Percentiles rank a stretch among this genome's conserved stretches.
Conservation (phyloP, 2,797 vertebrate species). For the Pipistrellus pygmaeus region DNA sequence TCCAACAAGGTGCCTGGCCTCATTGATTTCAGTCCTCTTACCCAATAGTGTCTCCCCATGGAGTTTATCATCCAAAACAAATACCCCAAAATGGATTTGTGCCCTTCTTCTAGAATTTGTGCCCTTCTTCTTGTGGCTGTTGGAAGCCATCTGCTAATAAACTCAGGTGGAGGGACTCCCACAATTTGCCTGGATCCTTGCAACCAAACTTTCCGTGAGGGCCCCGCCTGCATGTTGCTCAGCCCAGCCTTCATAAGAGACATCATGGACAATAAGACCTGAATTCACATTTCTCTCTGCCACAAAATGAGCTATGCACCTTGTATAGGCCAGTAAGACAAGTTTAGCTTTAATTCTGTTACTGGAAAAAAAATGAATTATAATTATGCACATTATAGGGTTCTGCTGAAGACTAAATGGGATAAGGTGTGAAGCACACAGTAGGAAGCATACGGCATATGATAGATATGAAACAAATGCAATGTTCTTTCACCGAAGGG, state of each 20-base stretch:
- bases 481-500: not conserved
- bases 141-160: not conserved
- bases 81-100: not conserved
- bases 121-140: not conserved
- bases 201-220: not conserved
- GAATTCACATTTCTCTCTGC: not conserved
- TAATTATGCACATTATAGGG: not conserved
- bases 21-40: not conserved
- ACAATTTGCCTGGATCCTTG: not conserved
- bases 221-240: too few relatives aligned
- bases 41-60: not conserved
- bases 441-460: not conserved
- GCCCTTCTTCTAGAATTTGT: not conserved
- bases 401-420: not conserved
- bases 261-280: rapidly evolving
- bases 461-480: rapidly evolving
- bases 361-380: conserved; percentile 9
- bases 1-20: not conserved
- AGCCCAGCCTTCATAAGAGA: not conserved
- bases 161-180: not conserved
- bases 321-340: not conserved
- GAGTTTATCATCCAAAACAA: not conserved
- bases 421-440: not conserved
- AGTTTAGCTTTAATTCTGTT: not conserved
- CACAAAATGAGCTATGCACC: not conserved